Base-by-base conservation (phyloP, 1,140 invertebrate genomes). In the Achroia grisella region DNA sequence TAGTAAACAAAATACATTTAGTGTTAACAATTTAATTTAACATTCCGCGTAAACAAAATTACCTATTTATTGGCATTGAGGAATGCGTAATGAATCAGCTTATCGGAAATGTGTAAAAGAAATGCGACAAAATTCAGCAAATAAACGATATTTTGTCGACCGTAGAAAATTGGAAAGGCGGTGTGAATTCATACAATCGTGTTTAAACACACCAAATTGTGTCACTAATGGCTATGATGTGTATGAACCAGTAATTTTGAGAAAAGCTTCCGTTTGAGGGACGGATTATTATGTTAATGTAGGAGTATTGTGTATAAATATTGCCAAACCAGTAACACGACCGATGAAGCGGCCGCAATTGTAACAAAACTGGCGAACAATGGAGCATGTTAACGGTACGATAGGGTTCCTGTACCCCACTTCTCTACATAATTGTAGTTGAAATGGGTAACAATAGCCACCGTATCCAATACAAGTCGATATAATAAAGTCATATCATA, bases 201-300 rank as follows among this genome's bases (percentile, higher is more conserved):
- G 17, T 23, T 23, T 23, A 23, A 23, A 23, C 17, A 6, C 17
- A 23, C 6, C 2, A 3, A 23, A 6, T 23, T 23, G 17, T 23
- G 17, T 23, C 17, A 23, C 17, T 23, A 23, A 44, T 33, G 32
- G 33, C n/a, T n/a, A n/a, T n/a, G n/a, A 44, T 35, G 37, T 17
- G 12, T 15, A 15, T 30, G 10, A 32, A 36, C 28, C 30, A 10
- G 28, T 15, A 46, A 45, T 51, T 35, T 34, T 28, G 52, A 13
- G 13, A 49, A 52, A 60, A 62, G 53, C 58, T 58, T 60, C 56
- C 60, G 54, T 58, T 41, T 14, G 39, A 44, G 53, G 30, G 41
- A 47, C 55, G 61, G 62, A 59, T 63, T 61, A 62, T 71, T 71
- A 64, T 48, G 27, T 14, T 56, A 56, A 39, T 23, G 39, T 33